Conservation (phyloP, 1,140 invertebrate species). For the Bicyclus anynana region DNA sequence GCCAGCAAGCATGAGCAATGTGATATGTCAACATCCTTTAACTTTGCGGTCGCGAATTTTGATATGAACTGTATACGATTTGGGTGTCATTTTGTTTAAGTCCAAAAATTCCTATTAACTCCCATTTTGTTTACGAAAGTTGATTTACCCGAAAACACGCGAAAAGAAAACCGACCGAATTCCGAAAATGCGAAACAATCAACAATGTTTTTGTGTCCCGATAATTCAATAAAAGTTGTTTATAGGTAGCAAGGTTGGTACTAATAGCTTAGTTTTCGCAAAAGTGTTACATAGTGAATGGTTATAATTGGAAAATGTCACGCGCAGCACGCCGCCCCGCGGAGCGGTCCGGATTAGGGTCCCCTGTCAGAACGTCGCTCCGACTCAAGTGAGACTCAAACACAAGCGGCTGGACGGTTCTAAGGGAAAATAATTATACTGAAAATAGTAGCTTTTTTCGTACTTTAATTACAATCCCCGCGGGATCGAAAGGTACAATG, state of each 20-base stretch:
- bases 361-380: conserved; percentile 62
- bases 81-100: background rate
- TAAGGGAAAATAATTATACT: background rate
- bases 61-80: too few species aligned
- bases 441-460: background rate
- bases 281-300: conserved; percentile 71
- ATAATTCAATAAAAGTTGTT: conserved; percentile 42
- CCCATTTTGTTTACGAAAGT: background rate
- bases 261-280: conserved; percentile 55
- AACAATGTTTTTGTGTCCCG: conserved; percentile 34
- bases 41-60: too few species aligned
- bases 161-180: conserved; percentile 5
- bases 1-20: too few species aligned
- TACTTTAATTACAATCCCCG: background rate
- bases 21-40: too few species aligned
- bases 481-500: too few species aligned
- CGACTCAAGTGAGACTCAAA: conserved; percentile 25
- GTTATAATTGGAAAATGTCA: conserved; percentile 75
- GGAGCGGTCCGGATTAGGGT: conserved; percentile 68
- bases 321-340: conserved; percentile 64
- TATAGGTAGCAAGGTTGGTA: conserved; percentile 45
- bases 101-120: background rate
- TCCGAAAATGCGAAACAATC: conserved; percentile 12
- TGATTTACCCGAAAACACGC: background rate
- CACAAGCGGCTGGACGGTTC: conserved; percentile 9